Evolutionary conservation across 1,140 invertebrate species (phyloP), one percentile per base, ranked within the genome.

Genomic region (Eriocheir sinensis): DNA sequence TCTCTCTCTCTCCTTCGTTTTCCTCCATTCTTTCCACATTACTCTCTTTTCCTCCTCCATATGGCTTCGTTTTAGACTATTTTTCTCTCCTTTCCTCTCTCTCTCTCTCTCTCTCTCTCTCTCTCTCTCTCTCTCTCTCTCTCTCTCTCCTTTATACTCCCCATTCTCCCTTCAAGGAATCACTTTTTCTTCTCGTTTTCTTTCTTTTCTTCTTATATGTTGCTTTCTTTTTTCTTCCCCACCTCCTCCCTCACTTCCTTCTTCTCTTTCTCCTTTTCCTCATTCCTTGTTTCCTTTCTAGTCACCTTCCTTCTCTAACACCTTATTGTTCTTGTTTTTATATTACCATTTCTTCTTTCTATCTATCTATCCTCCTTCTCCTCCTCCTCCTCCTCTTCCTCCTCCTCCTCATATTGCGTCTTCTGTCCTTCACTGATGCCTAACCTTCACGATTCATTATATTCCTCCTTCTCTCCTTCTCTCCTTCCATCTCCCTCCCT

Each of bases 281-380:
- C 48, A 30, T 32, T 90, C 79, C 34, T 34, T 81, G n/a, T 81
- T 34, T 81, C 79, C 34, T 34, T 81, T 34, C 34, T 34, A 30
- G n/a, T 81, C 79, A 30, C 79, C 34, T 34, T 81, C 79, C 34
- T 34, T 81, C 79, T 81, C 79, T 81, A n/a, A n/a, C n/a, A n/a
- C n/a, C n/a, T n/a, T n/a, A n/a, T n/a, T n/a, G n/a, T n/a, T n/a
- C n/a, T n/a, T n/a, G n/a, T n/a, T n/a, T n/a, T n/a, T n/a, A n/a
- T n/a, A n/a, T n/a, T n/a, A n/a, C n/a, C n/a, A n/a, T n/a, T n/a
- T n/a, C n/a, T n/a, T n/a, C n/a, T n/a, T n/a, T n/a, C n/a, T n/a
- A n/a, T n/a, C n/a, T n/a, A n/a, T n/a, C n/a, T n/a, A n/a, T n/a
- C n/a, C n/a, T n/a, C n/a, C n/a, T n/a, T n/a, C n/a, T n/a, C n/a